phyloP scores from a whole-genome alignment of 2,113 vertebrate genomes.

The Sakesphorus luctuosus region DNA sequence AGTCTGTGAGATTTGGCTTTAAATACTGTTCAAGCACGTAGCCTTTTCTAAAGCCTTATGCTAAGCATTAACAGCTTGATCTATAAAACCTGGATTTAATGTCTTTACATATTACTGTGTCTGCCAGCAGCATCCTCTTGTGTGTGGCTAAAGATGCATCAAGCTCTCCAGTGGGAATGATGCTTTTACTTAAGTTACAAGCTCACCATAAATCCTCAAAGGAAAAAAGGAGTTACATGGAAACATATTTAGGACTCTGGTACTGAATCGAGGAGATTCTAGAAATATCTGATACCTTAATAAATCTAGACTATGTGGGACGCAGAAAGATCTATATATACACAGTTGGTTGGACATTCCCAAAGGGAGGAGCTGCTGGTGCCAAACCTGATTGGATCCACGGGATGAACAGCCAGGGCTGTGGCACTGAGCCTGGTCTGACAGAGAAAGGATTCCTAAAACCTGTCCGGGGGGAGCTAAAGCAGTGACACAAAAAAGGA shows the following conservation, averaged over 20 bases:
- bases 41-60: background rate
- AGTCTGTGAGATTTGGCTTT: background rate
- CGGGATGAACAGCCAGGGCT: background rate
- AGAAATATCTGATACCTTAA: background rate
- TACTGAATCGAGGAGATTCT: background rate
- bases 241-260: background rate
- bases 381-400: background rate
- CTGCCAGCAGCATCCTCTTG: background rate
- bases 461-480: background rate
- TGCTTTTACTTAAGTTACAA: background rate
- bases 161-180: background rate
- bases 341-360: background rate
- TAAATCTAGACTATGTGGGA: background rate
- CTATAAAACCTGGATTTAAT: background rate
- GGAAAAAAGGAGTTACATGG: background rate
- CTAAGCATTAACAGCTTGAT: background rate
- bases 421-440: background rate
- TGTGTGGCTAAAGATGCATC: background rate
- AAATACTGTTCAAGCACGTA: background rate
- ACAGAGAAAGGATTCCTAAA: background rate
- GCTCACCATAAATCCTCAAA: background rate
- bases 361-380: conserved; percentile 17
- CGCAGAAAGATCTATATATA: background rate
- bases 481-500: background rate
- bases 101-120: background rate